phyloP scores from a whole-genome alignment of 2,888 invertebrate species.

The Argynnis bischoffii region DNA sequence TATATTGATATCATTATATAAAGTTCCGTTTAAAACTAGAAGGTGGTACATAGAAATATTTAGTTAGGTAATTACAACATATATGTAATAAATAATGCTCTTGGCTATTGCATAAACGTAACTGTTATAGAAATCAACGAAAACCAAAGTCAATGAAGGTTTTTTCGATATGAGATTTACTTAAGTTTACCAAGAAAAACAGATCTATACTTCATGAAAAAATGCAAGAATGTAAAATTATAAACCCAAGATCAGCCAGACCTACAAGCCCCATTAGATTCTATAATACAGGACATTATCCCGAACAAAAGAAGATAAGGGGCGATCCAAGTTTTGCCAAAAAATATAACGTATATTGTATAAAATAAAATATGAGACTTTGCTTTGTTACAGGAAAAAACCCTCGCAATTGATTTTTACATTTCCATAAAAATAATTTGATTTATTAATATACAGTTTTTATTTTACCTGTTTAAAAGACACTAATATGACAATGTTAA shows the following conservation, averaged over 20 bases:
- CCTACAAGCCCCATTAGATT: conserved; percentile 35
- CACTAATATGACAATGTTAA: conserved; percentile 31
- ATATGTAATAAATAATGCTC: conserved; percentile 40
- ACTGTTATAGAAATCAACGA: conserved; percentile 25
- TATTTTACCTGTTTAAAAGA: conserved; percentile 35
- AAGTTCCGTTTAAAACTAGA: conserved; percentile 40
- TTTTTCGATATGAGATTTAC: conserved; percentile 33
- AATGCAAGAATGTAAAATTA: conserved; percentile 32
- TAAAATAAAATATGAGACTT: conserved; percentile 32
- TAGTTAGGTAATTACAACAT: conserved; percentile 40
- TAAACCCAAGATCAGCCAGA: conserved; percentile 31
- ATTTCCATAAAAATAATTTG: conserved; percentile 36
- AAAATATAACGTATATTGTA: conserved; percentile 36
- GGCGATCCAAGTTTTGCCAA: conserved; percentile 30
- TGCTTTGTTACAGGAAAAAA: conserved; percentile 35
- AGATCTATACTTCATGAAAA: conserved; percentile 27
- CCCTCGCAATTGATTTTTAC: conserved; percentile 31
- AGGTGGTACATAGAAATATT: conserved; percentile 47
- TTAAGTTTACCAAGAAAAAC: conserved; percentile 32
- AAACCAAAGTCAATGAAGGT: conserved; percentile 33
- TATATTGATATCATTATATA: conserved; percentile 36
- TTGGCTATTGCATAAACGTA: conserved; percentile 36
- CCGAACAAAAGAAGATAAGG: conserved; percentile 35
- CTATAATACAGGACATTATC: conserved; percentile 37
- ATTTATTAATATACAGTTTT: conserved; percentile 37